phyloP scores from a whole-genome alignment of 2,888 invertebrate genomes.

The Limnephilus auricula region DNA sequence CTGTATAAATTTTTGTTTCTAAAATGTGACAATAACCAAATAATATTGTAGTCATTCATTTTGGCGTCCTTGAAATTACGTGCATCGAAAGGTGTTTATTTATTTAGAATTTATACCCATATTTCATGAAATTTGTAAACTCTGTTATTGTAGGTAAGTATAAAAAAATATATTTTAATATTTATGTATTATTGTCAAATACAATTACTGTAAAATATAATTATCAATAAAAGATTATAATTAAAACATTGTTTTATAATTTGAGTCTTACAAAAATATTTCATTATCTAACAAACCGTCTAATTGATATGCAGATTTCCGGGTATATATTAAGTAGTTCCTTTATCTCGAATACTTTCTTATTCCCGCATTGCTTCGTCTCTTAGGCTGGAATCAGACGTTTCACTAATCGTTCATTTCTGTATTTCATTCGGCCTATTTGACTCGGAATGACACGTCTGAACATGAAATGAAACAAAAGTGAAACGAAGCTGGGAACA shows the following conservation, averaged over 20 bases:
- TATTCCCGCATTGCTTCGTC: too few species aligned
- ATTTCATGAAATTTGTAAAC: not conserved
- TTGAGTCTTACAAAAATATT: not conserved
- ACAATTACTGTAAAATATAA: not conserved
- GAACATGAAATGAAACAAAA: too few species aligned
- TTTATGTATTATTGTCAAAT: not conserved
- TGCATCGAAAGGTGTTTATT: not conserved
- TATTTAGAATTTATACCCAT: not conserved
- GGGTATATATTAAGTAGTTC: too few species aligned
- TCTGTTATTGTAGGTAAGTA: not conserved
- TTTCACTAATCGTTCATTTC: too few species aligned
- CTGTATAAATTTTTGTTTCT: not conserved
- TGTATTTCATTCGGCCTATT: too few species aligned
- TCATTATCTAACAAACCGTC: too few species aligned
- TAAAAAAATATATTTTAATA: too few species aligned
- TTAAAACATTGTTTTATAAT: not conserved
- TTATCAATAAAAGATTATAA: not conserved
- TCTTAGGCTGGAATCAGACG: too few species aligned
- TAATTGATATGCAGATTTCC: too few species aligned
- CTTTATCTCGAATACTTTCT: too few species aligned
- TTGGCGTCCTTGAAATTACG: not conserved
- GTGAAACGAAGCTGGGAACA: too few species aligned
- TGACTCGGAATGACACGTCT: too few species aligned
- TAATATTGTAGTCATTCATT: not conserved
- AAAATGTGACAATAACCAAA: not conserved